Percentiles rank a stretch among this genome's conserved stretches.
These are phyloP conservation scores for Daubentonia madagascariensis DNA, from an alignment of 2,113 vertebrate genomes.

Conservation along the genomic window DNA sequence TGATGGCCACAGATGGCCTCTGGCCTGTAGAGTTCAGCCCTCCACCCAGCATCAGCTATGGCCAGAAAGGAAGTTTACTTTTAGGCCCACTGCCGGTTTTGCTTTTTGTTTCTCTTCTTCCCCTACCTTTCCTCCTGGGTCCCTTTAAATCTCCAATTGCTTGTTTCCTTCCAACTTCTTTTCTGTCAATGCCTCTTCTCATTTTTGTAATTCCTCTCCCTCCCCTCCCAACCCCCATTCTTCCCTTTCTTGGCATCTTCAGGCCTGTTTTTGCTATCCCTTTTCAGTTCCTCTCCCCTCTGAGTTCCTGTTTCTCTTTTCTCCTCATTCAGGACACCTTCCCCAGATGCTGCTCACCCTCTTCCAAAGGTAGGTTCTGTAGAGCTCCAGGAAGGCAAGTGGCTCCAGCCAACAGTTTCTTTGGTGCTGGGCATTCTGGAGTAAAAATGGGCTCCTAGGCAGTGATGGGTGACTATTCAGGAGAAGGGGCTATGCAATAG, in stretches of 20 bases:
- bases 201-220: neutral
- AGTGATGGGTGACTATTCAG: neutral
- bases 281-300: neutral
- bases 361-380: neutral
- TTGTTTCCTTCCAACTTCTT: neutral
- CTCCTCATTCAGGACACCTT: neutral
- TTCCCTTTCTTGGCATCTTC: neutral
- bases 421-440: neutral
- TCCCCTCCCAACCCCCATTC: accelerated
- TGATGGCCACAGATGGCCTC: neutral
- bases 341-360: neutral
- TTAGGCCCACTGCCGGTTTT: neutral
- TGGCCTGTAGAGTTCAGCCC: neutral
- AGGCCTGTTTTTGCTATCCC: neutral
- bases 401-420: neutral
- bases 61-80: neutral
- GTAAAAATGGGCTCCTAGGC: neutral
- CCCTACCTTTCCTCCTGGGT: neutral
- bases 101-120: neutral
- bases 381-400: neutral
- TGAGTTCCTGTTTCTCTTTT: neutral
- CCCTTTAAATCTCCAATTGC: neutral
- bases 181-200: neutral
- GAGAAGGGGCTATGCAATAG: neutral
- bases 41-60: neutral